A percentile compares a stretch with the other conserved stretches of the same genome.
Conservation (phyloP, 2,797 vertebrate genomes). For the Chloroceryle amazona region DNA sequence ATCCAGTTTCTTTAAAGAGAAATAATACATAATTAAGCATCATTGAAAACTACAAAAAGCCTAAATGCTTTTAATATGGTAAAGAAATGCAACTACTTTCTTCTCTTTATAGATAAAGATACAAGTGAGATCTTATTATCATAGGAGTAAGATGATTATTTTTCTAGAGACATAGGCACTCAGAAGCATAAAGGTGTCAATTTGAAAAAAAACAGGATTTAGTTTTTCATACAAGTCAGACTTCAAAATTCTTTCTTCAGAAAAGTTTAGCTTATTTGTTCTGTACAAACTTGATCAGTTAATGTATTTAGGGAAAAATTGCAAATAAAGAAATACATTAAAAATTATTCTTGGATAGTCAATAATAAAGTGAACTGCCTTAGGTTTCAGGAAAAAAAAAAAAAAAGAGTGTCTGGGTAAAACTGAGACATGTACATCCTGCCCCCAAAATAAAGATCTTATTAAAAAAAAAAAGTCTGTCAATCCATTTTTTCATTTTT, state of each 20-base stretch:
- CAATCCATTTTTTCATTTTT: neutral
- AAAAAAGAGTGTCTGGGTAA: neutral
- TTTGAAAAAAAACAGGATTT: neutral
- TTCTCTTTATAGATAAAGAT: neutral
- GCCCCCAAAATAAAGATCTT: neutral
- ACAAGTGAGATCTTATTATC: neutral
- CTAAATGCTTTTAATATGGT: neutral
- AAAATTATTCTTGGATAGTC: neutral
- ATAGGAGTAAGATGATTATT: neutral
- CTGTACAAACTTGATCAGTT: neutral
- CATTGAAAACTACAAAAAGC: neutral
- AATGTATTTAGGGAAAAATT: neutral
- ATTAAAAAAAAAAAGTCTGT: neutral
- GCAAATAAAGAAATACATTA: neutral
- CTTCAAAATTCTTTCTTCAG: neutral
- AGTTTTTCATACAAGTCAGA: neutral
- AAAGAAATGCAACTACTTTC: neutral
- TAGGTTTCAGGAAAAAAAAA: neutral
- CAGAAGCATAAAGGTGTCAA: neutral
- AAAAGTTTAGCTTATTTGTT: neutral
- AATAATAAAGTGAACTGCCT: no score
- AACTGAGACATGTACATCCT: neutral
- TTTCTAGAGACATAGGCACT: neutral
- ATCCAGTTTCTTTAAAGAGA: conserved; percentile 89
- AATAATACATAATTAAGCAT: neutral